Evolutionary conservation across 2,113 vertebrate species (phyloP).

Genomic region (Mionectes macconnelli): DNA sequence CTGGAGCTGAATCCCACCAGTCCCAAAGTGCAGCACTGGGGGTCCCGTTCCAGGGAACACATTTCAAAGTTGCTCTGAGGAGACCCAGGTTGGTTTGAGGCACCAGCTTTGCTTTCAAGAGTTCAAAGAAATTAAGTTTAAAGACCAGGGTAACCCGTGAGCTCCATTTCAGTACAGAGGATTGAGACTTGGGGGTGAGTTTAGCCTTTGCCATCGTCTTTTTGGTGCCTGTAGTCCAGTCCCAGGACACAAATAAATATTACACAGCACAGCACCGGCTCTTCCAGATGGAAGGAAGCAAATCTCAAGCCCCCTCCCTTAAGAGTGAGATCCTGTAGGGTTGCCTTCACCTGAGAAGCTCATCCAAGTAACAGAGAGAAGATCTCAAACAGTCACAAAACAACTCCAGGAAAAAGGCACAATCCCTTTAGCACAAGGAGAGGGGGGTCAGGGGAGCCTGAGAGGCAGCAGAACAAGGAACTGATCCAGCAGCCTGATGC

Average conservation of each 20-base stretch:
- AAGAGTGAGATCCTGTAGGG: not conserved
- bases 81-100: too few species aligned
- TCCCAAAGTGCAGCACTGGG: not conserved
- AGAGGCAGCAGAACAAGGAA: not conserved
- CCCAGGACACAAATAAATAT: not conserved
- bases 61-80: not conserved
- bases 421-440: not conserved
- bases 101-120: not conserved
- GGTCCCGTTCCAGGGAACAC: accelerated
- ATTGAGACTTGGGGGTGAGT: not conserved
- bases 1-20: not conserved
- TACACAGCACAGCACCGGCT: too few species aligned
- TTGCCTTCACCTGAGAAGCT: not conserved
- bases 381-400: not conserved
- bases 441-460: not conserved
- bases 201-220: not conserved
- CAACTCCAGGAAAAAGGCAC: not conserved
- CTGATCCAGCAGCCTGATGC: not conserved
- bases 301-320: not conserved
- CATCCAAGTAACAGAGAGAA: not conserved
- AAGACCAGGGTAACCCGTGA: not conserved
- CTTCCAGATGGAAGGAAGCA: not conserved
- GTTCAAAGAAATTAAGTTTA: not conserved
- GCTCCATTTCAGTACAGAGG: too few species aligned
- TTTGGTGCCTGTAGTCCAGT: not conserved